A percentile compares a stretch with the other conserved stretches of the same genome.
phyloP scores from a whole-genome alignment of 2,797 vertebrate species.

The Lateolabrax maculatus region DNA sequence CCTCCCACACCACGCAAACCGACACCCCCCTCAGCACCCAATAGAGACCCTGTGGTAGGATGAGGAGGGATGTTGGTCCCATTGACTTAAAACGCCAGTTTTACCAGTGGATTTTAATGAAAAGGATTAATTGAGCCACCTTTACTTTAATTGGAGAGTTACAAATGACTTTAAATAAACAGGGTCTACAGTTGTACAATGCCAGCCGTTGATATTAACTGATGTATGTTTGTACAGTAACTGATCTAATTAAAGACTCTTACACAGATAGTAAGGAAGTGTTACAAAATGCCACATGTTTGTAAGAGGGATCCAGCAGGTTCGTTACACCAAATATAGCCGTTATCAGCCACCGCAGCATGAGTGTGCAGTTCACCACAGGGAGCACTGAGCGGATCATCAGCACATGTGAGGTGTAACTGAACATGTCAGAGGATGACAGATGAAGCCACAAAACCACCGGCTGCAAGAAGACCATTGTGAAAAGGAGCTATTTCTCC shows the following conservation, averaged over 20 bases:
- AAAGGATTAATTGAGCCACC: neutral
- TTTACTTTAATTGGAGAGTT: neutral
- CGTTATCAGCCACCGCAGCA: conserved; percentile 74
- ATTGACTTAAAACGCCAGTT: neutral
- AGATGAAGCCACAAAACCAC: conserved; percentile 67
- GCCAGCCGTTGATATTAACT: neutral
- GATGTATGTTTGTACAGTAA: neutral
- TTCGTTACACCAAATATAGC: conserved; percentile 76
- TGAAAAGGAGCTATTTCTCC: conserved; percentile 43
- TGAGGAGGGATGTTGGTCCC: neutral
- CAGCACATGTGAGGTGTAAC: conserved; percentile 58
- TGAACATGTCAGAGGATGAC: conserved; percentile 70
- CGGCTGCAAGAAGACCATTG: conserved; percentile 51
- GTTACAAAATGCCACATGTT: conserved; percentile 8
- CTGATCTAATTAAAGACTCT: neutral
- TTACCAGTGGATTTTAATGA: neutral
- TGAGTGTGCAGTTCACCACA: conserved; percentile 65
- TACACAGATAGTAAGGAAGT: too few relatives aligned
- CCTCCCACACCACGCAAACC: conserved; percentile 63
- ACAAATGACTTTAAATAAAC: neutral
- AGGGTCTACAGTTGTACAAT: neutral
- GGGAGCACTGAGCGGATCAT: conserved; percentile 28
- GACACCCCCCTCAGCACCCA: conserved; percentile 26
- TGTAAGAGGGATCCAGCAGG: conserved; percentile 21
- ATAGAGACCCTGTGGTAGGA: neutral